These are phyloP conservation scores for Julus scanicus DNA, from an alignment of 2,888 invertebrate species.

Conservation along the genomic window DNA sequence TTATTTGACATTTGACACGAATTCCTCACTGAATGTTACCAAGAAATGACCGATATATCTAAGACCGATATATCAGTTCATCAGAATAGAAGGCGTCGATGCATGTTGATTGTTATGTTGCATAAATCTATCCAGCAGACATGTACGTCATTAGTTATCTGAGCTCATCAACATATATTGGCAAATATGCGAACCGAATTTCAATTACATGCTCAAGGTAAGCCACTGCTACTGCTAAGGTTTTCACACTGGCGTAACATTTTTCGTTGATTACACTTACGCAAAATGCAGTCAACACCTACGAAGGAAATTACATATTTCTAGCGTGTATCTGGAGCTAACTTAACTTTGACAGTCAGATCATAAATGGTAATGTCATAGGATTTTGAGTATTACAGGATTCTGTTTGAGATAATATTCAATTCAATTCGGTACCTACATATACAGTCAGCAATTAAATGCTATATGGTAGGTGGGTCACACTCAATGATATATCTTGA, in stretches of 20 bases:
- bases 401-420: too few species aligned
- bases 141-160: neutral
- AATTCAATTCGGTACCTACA: too few species aligned
- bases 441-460: too few species aligned
- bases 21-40: neutral
- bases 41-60: neutral
- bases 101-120: neutral
- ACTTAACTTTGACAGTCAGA: neutral
- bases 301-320: neutral
- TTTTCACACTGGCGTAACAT: neutral
- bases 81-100: neutral
- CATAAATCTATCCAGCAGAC: neutral
- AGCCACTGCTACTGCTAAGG: neutral
- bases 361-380: too few species aligned
- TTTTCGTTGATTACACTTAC: slow-evolving; percentile 9
- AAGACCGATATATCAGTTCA: neutral
- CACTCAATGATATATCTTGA: too few species aligned
- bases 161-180: slow-evolving; percentile 19
- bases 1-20: slow-evolving; percentile 25
- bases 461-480: too few species aligned
- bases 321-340: neutral
- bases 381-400: too few species aligned
- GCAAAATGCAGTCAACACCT: neutral
- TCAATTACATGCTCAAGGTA: neutral
- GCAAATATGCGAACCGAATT: neutral